Percentiles rank a stretch among this genome's conserved stretches.
phyloP scores from a whole-genome alignment of 2,888 invertebrate species.

The Megamerina dolium region DNA sequence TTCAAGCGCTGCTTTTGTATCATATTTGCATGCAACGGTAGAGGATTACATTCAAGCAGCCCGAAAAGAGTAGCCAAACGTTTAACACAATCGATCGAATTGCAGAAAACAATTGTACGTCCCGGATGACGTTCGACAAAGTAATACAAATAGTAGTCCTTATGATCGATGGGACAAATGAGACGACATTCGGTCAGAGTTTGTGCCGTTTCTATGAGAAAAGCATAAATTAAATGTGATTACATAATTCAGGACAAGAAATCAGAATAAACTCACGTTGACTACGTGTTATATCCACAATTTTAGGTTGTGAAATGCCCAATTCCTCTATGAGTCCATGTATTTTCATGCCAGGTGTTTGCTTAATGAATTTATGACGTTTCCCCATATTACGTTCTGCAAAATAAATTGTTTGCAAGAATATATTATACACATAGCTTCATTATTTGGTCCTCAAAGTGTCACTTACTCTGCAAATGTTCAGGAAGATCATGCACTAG shows the following conservation, averaged over 20 bases:
- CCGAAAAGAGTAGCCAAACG: constrained; percentile 65
- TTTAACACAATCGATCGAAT: constrained; percentile 89
- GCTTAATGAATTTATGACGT: constrained; percentile 53
- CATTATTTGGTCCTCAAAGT: background rate
- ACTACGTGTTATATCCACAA: constrained; percentile 83
- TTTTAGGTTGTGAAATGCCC: constrained; percentile 83
- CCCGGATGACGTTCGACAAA: constrained; percentile 80
- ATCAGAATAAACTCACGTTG: constrained; percentile 52
- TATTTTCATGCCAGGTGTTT: constrained; percentile 70
- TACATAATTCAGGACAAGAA: background rate
- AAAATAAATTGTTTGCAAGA: constrained; percentile 5
- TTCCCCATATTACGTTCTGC: constrained; percentile 40
- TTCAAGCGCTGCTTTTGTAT: constrained; percentile 88
- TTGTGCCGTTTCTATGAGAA: constrained; percentile 65
- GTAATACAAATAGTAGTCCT: constrained; percentile 90
- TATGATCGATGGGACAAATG: constrained; percentile 68
- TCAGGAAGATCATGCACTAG: constrained; percentile 80
- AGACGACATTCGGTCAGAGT: constrained; percentile 80
- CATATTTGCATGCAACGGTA: constrained; percentile 85
- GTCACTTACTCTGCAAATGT: constrained; percentile 58
- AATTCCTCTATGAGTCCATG: constrained; percentile 71
- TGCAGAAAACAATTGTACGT: constrained; percentile 88
- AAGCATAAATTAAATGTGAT: background rate
- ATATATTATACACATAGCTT: background rate
- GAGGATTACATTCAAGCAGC: constrained; percentile 64